phyloP scores from a whole-genome alignment of 1,140 invertebrate genomes.

The Cyclina sinensis region DNA sequence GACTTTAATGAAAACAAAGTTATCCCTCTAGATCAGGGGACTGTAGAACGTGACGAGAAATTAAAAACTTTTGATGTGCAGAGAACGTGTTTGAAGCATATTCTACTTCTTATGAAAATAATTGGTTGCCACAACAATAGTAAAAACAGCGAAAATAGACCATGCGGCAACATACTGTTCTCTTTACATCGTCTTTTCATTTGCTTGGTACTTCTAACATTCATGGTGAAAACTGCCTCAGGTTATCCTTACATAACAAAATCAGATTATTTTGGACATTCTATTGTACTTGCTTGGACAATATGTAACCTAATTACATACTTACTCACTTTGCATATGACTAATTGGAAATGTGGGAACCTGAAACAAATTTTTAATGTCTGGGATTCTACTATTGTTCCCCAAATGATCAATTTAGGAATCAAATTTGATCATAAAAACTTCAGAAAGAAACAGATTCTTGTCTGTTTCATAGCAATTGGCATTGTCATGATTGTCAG shows the following conservation, averaged over 20 bases:
- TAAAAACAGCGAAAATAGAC: not conserved
- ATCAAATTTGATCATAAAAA: not conserved
- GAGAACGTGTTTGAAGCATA: slow-evolving; percentile 22
- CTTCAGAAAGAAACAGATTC: not conserved
- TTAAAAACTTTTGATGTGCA: not conserved
- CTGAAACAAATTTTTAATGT: not conserved
- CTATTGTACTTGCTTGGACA: slow-evolving; percentile 6
- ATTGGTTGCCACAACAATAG: slow-evolving; percentile 4
- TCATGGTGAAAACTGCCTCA: not conserved
- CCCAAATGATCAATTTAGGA: not conserved
- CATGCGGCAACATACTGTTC: not conserved
- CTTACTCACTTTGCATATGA: not conserved
- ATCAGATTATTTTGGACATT: not conserved
- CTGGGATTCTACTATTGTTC: not conserved
- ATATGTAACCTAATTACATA: not conserved
- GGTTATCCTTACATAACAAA: not conserved
- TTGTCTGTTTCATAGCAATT: not conserved
- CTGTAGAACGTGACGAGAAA: not conserved
- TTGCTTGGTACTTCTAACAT: not conserved
- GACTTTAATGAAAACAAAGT: slow-evolving; percentile 11
- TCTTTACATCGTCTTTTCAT: not conserved
- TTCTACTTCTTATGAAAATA: slow-evolving; percentile 12
- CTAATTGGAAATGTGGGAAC: not conserved
- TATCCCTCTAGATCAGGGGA: not conserved
- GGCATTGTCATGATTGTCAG: not conserved